phyloP scores from a whole-genome alignment of 1,140 invertebrate species.

The Coenobita brevimanus region DNA sequence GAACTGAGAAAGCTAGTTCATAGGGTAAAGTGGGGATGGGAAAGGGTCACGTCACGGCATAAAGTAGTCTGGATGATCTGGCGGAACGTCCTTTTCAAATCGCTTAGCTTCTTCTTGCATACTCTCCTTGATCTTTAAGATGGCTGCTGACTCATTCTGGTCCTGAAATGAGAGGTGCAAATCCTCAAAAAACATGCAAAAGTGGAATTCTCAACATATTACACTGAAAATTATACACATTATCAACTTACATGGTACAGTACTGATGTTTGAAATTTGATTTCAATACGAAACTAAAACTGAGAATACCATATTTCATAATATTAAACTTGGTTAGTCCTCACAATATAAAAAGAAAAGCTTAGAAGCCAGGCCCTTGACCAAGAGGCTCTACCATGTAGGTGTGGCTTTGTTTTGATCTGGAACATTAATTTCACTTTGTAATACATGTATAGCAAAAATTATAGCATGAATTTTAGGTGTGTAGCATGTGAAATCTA shows the following conservation, averaged over 20 bases:
- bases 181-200: slow-evolving; percentile 14
- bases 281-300: slow-evolving; percentile 16
- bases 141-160: slow-evolving; percentile 98
- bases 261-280: slow-evolving; percentile 19
- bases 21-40: slow-evolving; percentile 65
- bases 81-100: slow-evolving; percentile 93
- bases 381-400: slow-evolving; percentile 63
- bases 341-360: slow-evolving; percentile 51
- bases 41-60: slow-evolving; percentile 83
- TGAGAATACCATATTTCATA: slow-evolving; percentile 46
- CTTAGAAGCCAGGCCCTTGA: slow-evolving; percentile 64
- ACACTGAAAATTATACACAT: slow-evolving; percentile 15
- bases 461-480: slow-evolving; percentile 53
- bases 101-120: slow-evolving; percentile 99
- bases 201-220: background rate
- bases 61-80: slow-evolving; percentile 96
- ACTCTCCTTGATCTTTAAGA: slow-evolving; percentile 99
- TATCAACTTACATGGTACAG: background rate
- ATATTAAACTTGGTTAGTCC: slow-evolving; percentile 54
- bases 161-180: slow-evolving; percentile 80
- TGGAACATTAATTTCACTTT: slow-evolving; percentile 62
- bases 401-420: slow-evolving; percentile 51
- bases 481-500: slow-evolving; percentile 62
- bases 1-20: slow-evolving; percentile 61
- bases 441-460: slow-evolving; percentile 50